A percentile compares a stretch with the other conserved stretches of the same genome.
phyloP scores from a whole-genome alignment of 2,888 invertebrate genomes.

The Mesorhabditis spiculigera region DNA sequence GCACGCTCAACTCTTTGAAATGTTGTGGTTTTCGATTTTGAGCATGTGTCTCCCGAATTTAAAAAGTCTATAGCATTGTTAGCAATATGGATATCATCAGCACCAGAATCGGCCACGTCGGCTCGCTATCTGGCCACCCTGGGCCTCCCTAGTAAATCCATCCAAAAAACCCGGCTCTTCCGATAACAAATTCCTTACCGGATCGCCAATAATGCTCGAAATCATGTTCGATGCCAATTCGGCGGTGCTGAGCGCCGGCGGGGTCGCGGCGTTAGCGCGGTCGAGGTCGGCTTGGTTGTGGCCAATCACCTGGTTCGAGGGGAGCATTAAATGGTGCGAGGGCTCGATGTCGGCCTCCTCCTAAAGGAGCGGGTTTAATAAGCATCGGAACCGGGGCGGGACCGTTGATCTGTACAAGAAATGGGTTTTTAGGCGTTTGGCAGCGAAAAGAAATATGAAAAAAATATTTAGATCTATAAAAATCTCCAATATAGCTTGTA shows the following conservation, averaged over 20 bases:
- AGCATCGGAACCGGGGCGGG: background rate
- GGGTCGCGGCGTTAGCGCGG: slow-evolving; percentile 43
- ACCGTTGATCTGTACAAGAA: background rate
- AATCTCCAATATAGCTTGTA: too few species aligned
- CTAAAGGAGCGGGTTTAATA: background rate
- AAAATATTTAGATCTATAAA: too few species aligned
- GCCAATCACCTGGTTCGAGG: slow-evolving; percentile 2
- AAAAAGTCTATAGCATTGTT: too few species aligned
- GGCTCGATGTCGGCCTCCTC: slow-evolving; percentile 16
- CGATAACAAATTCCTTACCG: background rate
- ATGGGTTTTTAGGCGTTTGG: background rate
- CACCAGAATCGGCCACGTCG: too few species aligned
- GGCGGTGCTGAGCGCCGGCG: slow-evolving; percentile 50
- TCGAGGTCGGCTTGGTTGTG: background rate
- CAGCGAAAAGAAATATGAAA: too few species aligned
- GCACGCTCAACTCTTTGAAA: too few species aligned
- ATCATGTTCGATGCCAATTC: slow-evolving; percentile 47
- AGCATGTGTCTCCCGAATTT: too few species aligned
- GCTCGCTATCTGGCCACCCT: too few species aligned
- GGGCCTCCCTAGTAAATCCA: too few species aligned
- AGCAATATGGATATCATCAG: too few species aligned
- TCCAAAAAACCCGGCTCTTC: too few species aligned
- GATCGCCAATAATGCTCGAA: slow-evolving; percentile 41
- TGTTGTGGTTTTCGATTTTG: too few species aligned
- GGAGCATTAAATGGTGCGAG: slow-evolving; percentile 21